Evolutionary conservation across 1,140 invertebrate genomes (phyloP), one percentile per base, ranked within the genome.

Genomic region (Phthorimaea operculella): DNA sequence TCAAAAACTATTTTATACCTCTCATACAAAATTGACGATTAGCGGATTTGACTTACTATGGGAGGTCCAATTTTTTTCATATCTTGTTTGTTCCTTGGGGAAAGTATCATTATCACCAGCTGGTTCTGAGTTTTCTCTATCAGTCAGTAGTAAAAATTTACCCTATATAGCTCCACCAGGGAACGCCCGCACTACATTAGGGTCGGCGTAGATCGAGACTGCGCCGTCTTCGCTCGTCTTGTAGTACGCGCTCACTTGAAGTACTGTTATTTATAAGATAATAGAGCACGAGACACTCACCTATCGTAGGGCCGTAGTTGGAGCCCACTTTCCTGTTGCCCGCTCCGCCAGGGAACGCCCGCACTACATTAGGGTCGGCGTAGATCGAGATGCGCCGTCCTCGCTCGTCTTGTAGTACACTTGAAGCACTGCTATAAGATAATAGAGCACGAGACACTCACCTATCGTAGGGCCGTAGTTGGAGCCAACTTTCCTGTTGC

Each of bases 151-250:
- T n/a, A n/a, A n/a, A n/a, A n/a, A n/a, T n/a, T n/a, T n/a, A n/a
- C n/a, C n/a, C n/a, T n/a, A n/a, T n/a, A n/a, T n/a, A n/a, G 94
- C 94, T 60, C 97, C 98, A 45, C 98, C 98, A 7, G 96, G 97
- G 93, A 97, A 99, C 16, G 98, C 95, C 57, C 98, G 87, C 10
- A 87, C 83, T 12, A 86, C 82, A 42, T 61, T 76, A 21, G 88
- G 88, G 72, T 89, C 88, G 4, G 88, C 88, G 48, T 84, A 84
- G 10, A 90, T 83, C 5, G 88, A 88, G 10, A 97, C n/a, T 90
- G 94, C 92, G 62, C 94, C 91, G 64, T 92, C 87, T n/a, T 88
- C 88, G 33, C 89, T 89, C 0, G 89, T 84, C 70, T 89, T 89
- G 76, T 96, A 99, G 83, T 99, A 99, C 9, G n/a, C n/a, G n/a